A percentile compares a stretch with the other conserved stretches of the same genome.
Conservation (phyloP, 53 echinoderm and acorn worm species). For the Patiria pectinifera region DNA sequence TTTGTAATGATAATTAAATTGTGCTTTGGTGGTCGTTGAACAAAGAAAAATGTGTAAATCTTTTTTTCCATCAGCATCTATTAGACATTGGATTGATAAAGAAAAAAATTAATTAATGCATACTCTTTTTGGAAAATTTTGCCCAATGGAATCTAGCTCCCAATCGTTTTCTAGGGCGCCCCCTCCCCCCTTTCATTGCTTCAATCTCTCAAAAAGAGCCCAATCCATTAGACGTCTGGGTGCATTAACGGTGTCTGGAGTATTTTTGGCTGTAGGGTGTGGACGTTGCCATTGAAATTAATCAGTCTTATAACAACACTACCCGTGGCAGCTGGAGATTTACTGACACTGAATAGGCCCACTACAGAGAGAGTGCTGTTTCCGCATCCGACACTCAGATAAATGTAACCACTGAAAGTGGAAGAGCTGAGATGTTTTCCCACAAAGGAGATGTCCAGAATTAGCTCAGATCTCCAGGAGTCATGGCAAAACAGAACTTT, state of each 20-base stretch:
- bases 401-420: background rate
- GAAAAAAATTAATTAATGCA: background rate
- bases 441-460: background rate
- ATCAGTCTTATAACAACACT: slow-evolving; percentile 50
- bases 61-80: too few relatives aligned
- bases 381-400: background rate
- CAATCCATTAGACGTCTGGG: slow-evolving; percentile 41
- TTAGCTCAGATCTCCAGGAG: background rate
- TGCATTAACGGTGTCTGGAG: slow-evolving; percentile 16
- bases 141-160: background rate
- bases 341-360: slow-evolving; percentile 33
- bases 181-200: background rate
- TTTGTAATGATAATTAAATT: too few relatives aligned
- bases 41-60: too few relatives aligned
- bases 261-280: slow-evolving; percentile 20
- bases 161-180: slow-evolving; percentile 26
- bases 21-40: too few relatives aligned
- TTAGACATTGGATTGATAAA: background rate
- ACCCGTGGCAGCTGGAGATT: slow-evolving; percentile 17
- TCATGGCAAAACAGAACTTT: background rate
- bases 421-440: background rate
- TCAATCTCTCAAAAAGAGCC: background rate
- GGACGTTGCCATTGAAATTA: slow-evolving; percentile 59
- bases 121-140: background rate
- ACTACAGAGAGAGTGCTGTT: slow-evolving; percentile 25